These are phyloP conservation scores for Matsumyia berberina DNA, from an alignment of 2,888 invertebrate species.

Conservation along the genomic window DNA sequence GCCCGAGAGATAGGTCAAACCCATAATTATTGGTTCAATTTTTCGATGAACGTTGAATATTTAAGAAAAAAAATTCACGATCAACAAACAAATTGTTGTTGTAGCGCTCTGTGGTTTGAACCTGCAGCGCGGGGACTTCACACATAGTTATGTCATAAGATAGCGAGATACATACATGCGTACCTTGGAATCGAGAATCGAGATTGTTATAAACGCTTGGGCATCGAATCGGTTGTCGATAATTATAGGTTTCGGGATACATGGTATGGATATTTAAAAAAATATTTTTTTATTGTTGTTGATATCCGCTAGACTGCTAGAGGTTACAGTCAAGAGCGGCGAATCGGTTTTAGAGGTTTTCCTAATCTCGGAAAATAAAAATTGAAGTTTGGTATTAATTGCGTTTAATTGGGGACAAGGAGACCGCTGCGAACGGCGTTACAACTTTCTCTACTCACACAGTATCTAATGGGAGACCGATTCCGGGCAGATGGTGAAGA, in stretches of 20 bases:
- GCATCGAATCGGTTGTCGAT: conserved; percentile 59
- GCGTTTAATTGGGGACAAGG: conserved; percentile 61
- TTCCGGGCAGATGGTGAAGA: background rate
- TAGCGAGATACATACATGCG: conserved; percentile 9
- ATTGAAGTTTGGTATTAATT: conserved; percentile 68
- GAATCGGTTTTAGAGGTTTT: conserved; percentile 36
- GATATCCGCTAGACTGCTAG: conserved; percentile 62
- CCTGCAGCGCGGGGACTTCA: conserved; percentile 52
- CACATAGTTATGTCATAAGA: conserved; percentile 72
- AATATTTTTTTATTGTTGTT: conserved; percentile 44
- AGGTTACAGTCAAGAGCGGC: conserved; percentile 60
- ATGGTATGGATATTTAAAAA: conserved; percentile 25
- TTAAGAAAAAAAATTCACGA: conserved; percentile 36
- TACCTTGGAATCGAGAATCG: conserved; percentile 45
- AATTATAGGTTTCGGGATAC: conserved; percentile 70
- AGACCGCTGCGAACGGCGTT: background rate
- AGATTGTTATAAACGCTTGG: conserved; percentile 53
- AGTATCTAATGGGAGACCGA: background rate
- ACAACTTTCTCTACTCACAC: background rate
- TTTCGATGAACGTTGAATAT: conserved; percentile 66
- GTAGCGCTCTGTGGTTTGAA: conserved; percentile 16
- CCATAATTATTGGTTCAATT: conserved; percentile 76
- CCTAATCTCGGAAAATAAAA: conserved; percentile 50
- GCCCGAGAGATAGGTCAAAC: conserved; percentile 75
- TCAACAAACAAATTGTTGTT: conserved; percentile 1